Base-by-base conservation (phyloP, 2,888 invertebrate species). In the Thecophora atra region DNA sequence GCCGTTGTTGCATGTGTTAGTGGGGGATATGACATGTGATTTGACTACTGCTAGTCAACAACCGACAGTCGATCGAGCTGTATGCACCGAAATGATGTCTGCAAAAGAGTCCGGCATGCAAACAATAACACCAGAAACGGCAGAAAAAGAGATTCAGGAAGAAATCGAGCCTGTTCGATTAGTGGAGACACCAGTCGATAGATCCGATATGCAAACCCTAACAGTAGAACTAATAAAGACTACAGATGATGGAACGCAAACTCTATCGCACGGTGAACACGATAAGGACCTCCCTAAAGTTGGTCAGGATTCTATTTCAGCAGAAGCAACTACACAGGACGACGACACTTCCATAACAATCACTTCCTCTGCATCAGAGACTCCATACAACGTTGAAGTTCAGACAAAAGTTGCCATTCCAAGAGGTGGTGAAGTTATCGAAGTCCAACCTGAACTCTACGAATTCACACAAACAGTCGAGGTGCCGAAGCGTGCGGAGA, bases 381-480 rank as follows among this genome's bases (percentile, higher is more conserved):
- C n/a, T n/a, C 88, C 76, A 88, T 86, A 83, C 64, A 84, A 84
- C 66, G 74, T 85, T 42, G 83, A 86, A 77, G 82, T 86, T 37
- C 79, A 91, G 85, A 92, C 92, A 17, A 89, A 90, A 30, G 90
- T 92, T 3, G 88, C 90, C 75, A 83, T 88, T 19, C 86, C 88
- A 13, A 85, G 87, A 47, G 89, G 90, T 67, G 88, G 89, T 0
- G 88, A 91, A 73, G 73, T 80, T 51, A 83, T 83, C 1, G 73
- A 81, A 28, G 77, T 76, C 7, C 83, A 85, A 66, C 83, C 83
- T 1, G 74, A 82, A 1, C 69, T 85, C 0, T 83, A 81, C 62
- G 83, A 85, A 68, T 84, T 85, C 73, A 82, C 80, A 1, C 81
- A 86, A 76, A 82, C 81, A 3, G 80, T 85, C 73, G 81, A 83